Conservation (phyloP, 2,888 invertebrate genomes). For the Mesopsocus fuscifrons region DNA sequence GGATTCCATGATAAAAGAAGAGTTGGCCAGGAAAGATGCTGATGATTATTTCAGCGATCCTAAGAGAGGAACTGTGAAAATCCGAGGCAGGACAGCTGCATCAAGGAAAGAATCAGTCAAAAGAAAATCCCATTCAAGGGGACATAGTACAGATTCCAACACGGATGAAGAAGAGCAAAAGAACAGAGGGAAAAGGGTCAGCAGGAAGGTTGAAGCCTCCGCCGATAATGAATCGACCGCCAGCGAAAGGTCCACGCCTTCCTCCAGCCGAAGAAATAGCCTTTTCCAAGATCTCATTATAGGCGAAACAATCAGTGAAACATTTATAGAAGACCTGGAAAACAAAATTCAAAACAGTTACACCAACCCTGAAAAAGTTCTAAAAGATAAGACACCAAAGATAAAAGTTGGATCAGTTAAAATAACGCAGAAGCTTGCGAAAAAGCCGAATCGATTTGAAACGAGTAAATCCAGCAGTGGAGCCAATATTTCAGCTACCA, state of each 20-base stretch:
- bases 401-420: slow-evolving; percentile 2
- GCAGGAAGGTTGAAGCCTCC: background rate
- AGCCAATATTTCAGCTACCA: slow-evolving; percentile 30
- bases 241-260: background rate
- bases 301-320: slow-evolving; percentile 2
- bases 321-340: slow-evolving; percentile 6
- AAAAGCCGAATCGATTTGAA: slow-evolving; percentile 24
- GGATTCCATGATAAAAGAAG: slow-evolving; percentile 32
- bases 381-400: slow-evolving; percentile 10
- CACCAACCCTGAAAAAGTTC: background rate
- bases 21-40: slow-evolving; percentile 32
- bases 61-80: slow-evolving; percentile 17
- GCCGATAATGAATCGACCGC: background rate
- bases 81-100: slow-evolving; percentile 18
- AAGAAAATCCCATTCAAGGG: slow-evolving; percentile 19
- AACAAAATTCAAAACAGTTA: slow-evolving; percentile 9
- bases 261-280: background rate
- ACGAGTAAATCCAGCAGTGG: background rate
- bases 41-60: slow-evolving; percentile 13
- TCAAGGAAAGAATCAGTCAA: slow-evolving; percentile 21
- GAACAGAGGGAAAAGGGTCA: slow-evolving; percentile 1
- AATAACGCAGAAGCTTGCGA: slow-evolving; percentile 22
- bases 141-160: background rate
- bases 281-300: slow-evolving; percentile 7
- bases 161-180: background rate